Evolutionary conservation across 2,797 vertebrate genomes (phyloP), one percentile per base, ranked within the genome.

Genomic region (Podarcis siculus): DNA sequence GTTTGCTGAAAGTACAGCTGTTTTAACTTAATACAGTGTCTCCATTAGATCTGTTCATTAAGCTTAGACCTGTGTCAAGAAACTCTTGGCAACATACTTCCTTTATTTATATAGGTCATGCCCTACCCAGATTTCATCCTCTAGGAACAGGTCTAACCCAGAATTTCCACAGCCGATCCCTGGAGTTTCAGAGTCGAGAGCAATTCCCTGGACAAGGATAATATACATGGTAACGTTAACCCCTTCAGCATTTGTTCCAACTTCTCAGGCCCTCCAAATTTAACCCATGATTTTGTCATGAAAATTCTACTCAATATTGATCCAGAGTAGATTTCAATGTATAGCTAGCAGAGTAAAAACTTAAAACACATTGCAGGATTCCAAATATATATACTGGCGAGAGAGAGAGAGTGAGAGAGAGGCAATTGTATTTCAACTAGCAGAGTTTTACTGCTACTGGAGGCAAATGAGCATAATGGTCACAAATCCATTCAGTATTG

Each of bases 1-100:
- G n/a, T 80, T 85, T 85, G 7, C 3, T 49, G 49, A 71, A 79
- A 88, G n/a, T 42, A 79, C 87, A 89, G 75, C 82, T 89, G 87
- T 79, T 85, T 49, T 79, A 55, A 79, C 39, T 85, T 80, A 73
- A 80, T 23, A 32, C 25, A 30, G 42, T 19, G 7, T 80, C 80
- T 64, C 37, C 64, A 49, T 64, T 85, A 45, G 37, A 73, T 79
- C 35, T 64, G 19, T 66, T 72, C 37, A 23, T 35, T 89, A 64
- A 32, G 1, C 32, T 75, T 66, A 64, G 35, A 79, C 30, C 58
- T 61, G 21, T 72, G 73, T 85, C 77, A 79, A 73, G 25, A 55
- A 45, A 25, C 37, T 66, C 49, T 75, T 85, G 55, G 67, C 55
- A 35, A 12, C 35, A 5, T 42, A 39, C n/a, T 79, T 2, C 25